phyloP scores from a whole-genome alignment of 2,888 invertebrate species.

The Baronia brevicornis region DNA sequence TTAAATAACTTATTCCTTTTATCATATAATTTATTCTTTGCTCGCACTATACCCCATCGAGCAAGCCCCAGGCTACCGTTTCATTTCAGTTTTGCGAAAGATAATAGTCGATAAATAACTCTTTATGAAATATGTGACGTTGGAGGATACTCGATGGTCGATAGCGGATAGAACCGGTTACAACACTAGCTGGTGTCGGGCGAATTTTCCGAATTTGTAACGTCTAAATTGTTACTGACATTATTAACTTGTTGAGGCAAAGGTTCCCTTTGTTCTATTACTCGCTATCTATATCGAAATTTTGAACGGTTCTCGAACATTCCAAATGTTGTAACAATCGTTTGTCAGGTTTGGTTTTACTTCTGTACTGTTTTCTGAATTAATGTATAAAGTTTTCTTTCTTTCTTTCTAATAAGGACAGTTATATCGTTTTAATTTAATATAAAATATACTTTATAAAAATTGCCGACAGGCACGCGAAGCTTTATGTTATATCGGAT shows the following conservation, averaged over 20 bases:
- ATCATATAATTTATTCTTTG: constrained; percentile 40
- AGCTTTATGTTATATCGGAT: too few species aligned
- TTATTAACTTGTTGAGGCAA: constrained; percentile 5
- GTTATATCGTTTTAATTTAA: too few species aligned
- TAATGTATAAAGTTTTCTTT: too few species aligned
- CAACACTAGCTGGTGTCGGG: constrained; percentile 18
- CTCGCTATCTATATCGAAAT: too few species aligned
- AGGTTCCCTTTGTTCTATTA: constrained; percentile 4
- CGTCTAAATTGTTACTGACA: constrained; percentile 4
- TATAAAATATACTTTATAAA: too few species aligned
- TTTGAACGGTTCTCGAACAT: too few species aligned
- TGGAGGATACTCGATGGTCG: constrained; percentile 31
- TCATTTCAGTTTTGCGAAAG: constrained; percentile 31
- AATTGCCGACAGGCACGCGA: too few species aligned
- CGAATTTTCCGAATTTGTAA: constrained; percentile 19
- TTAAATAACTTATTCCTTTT: constrained; percentile 35
- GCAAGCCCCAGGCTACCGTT: constrained; percentile 53
- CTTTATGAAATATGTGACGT: constrained; percentile 39
- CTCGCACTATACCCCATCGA: constrained; percentile 16
- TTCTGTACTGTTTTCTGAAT: too few species aligned
- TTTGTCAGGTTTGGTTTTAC: too few species aligned
- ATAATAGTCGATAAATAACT: constrained; percentile 49
- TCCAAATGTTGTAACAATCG: too few species aligned
- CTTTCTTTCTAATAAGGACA: too few species aligned
- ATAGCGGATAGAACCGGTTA: constrained; percentile 20